phyloP scores from a whole-genome alignment of 92 coral and sea anemone species.

The Epizoanthus rinbou region DNA sequence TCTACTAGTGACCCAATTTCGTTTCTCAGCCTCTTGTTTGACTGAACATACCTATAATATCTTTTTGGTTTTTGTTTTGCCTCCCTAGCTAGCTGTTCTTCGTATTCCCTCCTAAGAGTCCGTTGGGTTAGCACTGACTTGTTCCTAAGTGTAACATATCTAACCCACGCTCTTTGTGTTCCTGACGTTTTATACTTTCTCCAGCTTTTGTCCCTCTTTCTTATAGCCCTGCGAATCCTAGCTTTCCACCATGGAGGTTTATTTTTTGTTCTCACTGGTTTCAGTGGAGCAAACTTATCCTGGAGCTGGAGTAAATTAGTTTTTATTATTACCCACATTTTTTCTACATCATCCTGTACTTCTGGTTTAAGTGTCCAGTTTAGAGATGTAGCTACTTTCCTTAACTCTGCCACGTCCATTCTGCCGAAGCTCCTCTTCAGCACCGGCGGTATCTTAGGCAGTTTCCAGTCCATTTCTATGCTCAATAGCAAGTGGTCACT shows the following conservation, averaged over 20 bases:
- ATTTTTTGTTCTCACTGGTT: not conserved
- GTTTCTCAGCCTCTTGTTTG: not conserved
- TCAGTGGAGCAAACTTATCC: not conserved
- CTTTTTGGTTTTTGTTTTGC: not conserved
- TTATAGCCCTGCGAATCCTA: slow-evolving; percentile 7
- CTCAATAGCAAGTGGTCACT: slow-evolving; percentile 1
- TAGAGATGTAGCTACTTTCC: not conserved
- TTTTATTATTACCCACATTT: not conserved
- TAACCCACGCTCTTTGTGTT: not conserved
- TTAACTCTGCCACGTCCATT: not conserved
- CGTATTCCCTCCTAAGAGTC: slow-evolving; percentile 3
- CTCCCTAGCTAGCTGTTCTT: not conserved
- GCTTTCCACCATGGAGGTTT: slow-evolving; percentile 5
- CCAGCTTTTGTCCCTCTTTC: not conserved
- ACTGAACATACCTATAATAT: not conserved
- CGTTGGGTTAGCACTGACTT: no score
- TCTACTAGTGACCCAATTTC: not conserved
- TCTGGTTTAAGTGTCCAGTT: not conserved
- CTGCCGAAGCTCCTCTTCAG: not conserved
- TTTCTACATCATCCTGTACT: not conserved
- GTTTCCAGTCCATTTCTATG: not conserved
- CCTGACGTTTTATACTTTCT: not conserved
- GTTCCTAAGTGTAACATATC: not conserved
- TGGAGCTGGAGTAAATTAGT: not conserved
- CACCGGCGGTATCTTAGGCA: not conserved